phyloP scores from a whole-genome alignment of 2,888 invertebrate genomes.

The Clepsis dumicolana region DNA sequence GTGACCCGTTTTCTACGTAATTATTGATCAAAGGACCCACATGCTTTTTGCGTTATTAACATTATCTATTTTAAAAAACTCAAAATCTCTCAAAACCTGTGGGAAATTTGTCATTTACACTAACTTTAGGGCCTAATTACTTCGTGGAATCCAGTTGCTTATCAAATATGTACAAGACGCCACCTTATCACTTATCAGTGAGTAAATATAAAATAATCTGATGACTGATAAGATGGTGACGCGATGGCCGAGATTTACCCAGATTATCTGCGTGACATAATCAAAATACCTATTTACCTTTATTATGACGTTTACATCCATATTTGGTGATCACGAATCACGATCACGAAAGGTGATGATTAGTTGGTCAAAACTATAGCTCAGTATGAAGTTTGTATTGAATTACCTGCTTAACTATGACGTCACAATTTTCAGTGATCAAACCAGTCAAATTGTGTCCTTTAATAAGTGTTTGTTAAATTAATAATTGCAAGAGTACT shows the following conservation, averaged over 20 bases:
- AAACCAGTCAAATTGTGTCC: no score
- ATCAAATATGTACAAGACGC: background rate
- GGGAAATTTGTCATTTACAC: constrained; percentile 4
- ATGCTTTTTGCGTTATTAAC: no score
- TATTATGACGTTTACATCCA: background rate
- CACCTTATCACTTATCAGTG: background rate
- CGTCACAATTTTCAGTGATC: no score
- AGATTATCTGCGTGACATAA: constrained; percentile 9
- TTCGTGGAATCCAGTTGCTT: background rate
- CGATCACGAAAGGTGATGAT: background rate
- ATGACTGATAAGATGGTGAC: constrained; percentile 8
- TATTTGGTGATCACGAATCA: background rate
- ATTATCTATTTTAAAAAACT: no score
- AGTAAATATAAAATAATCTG: constrained; percentile 8
- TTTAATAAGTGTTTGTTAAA: no score
- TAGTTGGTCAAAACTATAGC: background rate
- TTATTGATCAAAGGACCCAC: no score
- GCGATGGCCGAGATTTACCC: constrained; percentile 2
- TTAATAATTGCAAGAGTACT: no score
- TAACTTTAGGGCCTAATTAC: background rate
- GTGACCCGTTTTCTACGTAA: no score
- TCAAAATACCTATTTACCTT: background rate
- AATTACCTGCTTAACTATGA: no score
- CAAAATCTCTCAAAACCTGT: background rate
- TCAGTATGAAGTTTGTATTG: no score